Evolutionary conservation across 2,113 vertebrate species (phyloP).

Genomic region (Neolamprologus falcicula): DNA sequence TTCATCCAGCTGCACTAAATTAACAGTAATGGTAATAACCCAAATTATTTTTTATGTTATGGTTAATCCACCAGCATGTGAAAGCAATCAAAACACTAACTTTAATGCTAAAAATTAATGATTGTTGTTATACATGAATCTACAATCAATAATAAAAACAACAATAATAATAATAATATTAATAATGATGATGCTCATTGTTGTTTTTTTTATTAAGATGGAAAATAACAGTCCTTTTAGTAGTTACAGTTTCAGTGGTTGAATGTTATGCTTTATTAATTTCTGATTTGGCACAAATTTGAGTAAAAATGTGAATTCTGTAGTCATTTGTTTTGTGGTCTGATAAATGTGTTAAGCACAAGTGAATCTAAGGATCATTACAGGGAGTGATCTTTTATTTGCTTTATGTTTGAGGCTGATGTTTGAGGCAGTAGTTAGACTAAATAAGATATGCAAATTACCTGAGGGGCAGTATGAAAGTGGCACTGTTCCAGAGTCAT

Average conservation of each 20-base stretch:
- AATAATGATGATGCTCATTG: background rate
- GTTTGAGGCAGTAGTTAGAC: background rate
- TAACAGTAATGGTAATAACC: background rate
- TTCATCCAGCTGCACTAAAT: background rate
- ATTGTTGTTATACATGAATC: background rate
- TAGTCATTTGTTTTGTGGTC: background rate
- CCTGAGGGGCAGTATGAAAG: background rate
- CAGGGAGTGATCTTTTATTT: background rate
- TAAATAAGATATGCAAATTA: slow-evolving; percentile 15
- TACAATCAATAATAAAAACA: background rate
- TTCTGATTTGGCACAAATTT: background rate
- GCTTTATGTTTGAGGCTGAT: background rate
- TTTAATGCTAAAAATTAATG: background rate
- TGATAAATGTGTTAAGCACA: background rate
- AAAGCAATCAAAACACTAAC: background rate
- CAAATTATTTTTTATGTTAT: background rate
- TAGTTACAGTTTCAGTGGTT: background rate
- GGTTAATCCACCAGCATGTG: background rate
- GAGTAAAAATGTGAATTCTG: background rate
- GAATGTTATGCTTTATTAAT: background rate
- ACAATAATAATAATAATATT: rapidly evolving
- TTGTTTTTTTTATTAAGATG: background rate
- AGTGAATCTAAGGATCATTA: background rate
- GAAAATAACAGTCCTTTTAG: background rate
- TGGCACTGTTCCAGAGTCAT: slow-evolving; percentile 12